phyloP scores from a whole-genome alignment of 2,113 vertebrate species.

The Rattus norvegicus region GRCr8 NC_086023.1:154251001-154251500 shows the following conservation, averaged over 20 bases:
- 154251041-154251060: background rate
- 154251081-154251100: background rate
- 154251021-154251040: background rate
- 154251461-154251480: background rate
- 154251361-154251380: conserved; percentile 79
- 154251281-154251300: background rate
- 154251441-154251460: conserved; percentile 45
- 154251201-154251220: background rate
- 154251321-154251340: conserved; percentile 27
- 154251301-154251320: conserved; percentile 55
- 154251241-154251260: conserved; percentile 42
- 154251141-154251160: background rate
- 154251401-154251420: conserved; percentile 77
- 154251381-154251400: conserved; percentile 83
- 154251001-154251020: background rate
- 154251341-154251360: conserved; percentile 26
- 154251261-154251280: conserved; percentile 13
- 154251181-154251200: background rate
- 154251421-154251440: background rate
- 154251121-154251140: background rate
- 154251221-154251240: conserved; percentile 10
- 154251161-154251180: rapidly evolving
- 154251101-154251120: background rate
- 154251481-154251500: background rate
- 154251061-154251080: background rate